phyloP scores from a whole-genome alignment of 2,113 vertebrate genomes.

The Lagenorhynchus albirostris region DNA sequence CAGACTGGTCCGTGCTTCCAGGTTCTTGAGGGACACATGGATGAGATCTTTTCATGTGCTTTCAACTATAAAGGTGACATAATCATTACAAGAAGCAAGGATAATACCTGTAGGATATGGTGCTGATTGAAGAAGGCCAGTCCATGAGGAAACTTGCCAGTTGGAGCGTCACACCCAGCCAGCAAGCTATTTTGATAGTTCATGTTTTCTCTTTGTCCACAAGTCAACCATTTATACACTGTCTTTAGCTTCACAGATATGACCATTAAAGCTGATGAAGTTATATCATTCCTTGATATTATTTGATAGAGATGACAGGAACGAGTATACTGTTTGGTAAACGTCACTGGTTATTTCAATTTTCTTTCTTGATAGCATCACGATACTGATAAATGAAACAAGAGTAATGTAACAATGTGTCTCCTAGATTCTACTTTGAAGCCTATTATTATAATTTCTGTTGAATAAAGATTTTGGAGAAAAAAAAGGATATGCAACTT shows the following conservation, averaged over 20 bases:
- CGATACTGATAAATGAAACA: background rate
- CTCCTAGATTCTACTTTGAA: background rate
- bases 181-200: background rate
- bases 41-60: constrained; percentile 95
- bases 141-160: accelerated
- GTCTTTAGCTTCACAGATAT: background rate
- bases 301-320: background rate
- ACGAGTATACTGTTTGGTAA: background rate
- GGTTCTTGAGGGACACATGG: constrained; percentile 90
- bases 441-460: background rate
- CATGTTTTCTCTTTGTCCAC: background rate
- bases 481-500: background rate
- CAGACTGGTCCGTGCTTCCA: constrained; percentile 90
- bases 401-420: background rate
- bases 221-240: background rate
- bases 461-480: constrained; percentile 34
- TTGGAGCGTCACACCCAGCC: background rate
- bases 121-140: constrained; percentile 76
- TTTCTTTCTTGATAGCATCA: background rate
- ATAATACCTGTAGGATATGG: constrained; percentile 97
- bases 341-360: background rate
- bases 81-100: constrained; percentile 95
- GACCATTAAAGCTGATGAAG: background rate
- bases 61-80: constrained; percentile 95
- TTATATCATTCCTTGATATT: background rate